These are phyloP conservation scores for Tympanuchus pallidicinctus DNA, from an alignment of 2,113 vertebrate genomes.

Conservation along the genomic window DNA sequence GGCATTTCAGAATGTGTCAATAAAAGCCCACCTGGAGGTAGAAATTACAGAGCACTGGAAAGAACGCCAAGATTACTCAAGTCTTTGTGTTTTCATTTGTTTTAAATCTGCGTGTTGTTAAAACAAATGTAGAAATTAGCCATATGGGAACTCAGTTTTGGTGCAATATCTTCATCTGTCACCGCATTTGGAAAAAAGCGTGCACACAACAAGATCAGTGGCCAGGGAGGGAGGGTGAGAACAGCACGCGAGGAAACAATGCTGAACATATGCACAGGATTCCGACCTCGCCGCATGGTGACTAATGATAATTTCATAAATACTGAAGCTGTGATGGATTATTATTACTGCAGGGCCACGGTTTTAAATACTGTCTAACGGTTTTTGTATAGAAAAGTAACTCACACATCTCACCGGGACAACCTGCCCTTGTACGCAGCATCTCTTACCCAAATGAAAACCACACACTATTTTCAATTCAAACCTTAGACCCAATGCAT, in stretches of 20 bases:
- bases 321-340: constrained; percentile 61
- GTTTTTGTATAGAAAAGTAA: neutral
- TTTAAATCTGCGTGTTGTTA: constrained; percentile 80
- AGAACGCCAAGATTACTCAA: constrained; percentile 56
- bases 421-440: constrained; percentile 1
- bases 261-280: constrained; percentile 75
- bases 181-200: constrained; percentile 68
- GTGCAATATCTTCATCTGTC: constrained; percentile 83
- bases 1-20: constrained; percentile 42
- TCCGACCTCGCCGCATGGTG: constrained; percentile 76
- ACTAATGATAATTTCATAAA: constrained; percentile 79
- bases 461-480: constrained; percentile 76
- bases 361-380: constrained; percentile 36
- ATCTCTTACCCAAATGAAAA: constrained; percentile 62
- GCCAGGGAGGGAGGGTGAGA: constrained; percentile 61
- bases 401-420: constrained; percentile 41
- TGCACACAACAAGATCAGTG: constrained; percentile 40
- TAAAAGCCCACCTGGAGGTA: constrained; percentile 69
- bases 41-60: constrained; percentile 64
- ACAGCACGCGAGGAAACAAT: constrained; percentile 69
- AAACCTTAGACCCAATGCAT: constrained; percentile 79
- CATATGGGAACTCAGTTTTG: constrained; percentile 80
- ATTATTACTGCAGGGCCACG: constrained; percentile 31
- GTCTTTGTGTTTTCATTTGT: constrained; percentile 78
- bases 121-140: constrained; percentile 84